Percentiles rank a stretch among this genome's conserved stretches.
Conservation (phyloP, 2,797 vertebrate species). For the Gouania willdenowi region DNA sequence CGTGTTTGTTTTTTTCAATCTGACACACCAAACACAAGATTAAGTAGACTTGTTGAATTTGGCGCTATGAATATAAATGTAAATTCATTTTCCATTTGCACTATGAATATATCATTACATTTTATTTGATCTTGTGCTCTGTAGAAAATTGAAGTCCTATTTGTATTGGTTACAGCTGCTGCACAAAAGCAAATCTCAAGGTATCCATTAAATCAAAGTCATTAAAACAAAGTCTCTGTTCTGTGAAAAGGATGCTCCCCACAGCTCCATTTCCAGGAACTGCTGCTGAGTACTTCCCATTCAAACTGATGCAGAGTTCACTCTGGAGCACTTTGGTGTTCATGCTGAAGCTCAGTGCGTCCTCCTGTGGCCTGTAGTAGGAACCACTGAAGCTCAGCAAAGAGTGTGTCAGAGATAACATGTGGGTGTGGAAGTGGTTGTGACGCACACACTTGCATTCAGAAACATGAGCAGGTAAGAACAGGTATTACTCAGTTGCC, state of each 20-base stretch:
- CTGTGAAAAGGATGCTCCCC: not conserved
- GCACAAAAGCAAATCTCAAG: constrained; percentile 15
- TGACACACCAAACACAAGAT: too few species aligned
- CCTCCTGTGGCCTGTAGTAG: constrained; percentile 14
- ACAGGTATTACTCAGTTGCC: constrained; percentile 5
- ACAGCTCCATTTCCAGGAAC: constrained; percentile 35
- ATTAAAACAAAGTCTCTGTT: too few species aligned
- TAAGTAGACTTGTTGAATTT: too few species aligned
- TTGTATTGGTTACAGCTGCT: constrained; percentile 37
- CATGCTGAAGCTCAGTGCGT: constrained; percentile 10
- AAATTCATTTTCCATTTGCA: too few species aligned
- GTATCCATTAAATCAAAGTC: constrained; percentile 2
- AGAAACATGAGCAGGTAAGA: constrained; percentile 20
- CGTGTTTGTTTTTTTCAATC: too few species aligned
- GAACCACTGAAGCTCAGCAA: constrained; percentile 13
- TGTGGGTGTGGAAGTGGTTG: constrained; percentile 16
- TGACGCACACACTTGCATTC: constrained; percentile 17
- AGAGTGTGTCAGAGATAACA: constrained; percentile 5
- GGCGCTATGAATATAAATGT: too few species aligned
- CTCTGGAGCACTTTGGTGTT: too few species aligned
- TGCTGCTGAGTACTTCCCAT: constrained; percentile 32
- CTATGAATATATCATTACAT: too few species aligned
- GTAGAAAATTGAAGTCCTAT: not conserved
- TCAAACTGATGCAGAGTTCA: constrained; percentile 5
- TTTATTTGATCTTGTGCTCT: too few species aligned